Base-by-base conservation (phyloP, 2,113 vertebrate species). In the Hipposideros armiger region DNA sequence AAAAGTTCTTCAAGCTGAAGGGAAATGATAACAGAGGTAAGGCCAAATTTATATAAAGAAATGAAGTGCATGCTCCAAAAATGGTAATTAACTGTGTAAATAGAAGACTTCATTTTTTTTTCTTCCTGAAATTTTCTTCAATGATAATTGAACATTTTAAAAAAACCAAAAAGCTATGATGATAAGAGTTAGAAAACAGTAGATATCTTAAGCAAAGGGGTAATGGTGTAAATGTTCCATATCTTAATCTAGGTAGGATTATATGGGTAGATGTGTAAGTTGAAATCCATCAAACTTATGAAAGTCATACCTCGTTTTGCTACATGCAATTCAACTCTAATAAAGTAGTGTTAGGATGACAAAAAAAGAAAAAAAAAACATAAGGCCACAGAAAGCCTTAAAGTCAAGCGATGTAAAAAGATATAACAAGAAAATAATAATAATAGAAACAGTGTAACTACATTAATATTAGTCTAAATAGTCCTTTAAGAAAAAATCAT, bases 51-150 rank as follows among this genome's bases (percentile, higher is more conserved):
- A 58, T 20, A 52, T 20, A 72, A 84, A 88, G 40, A 3, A 87
- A 67, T 47, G 1, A 45, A 72, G 28, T 74, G 9, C 47, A 45
- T 74, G 9, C 47, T 36, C 15, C 47, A 36, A 88, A 52, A 42
- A 72, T 62, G 7, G 22, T 42, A 72, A 70, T 36, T 86, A 74
- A 40, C 52, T 28, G 14, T 22, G 9, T 28, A 85, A 91, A 52
- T 78, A 78, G 72, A 28, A 83, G 11, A 84, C 13, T 62, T 74
- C 32, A 7, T 4, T 80, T 11, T 50, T 50, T 88, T 84, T 87
- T 60, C 82, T 58, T 80, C 76, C 64, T 45, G 20, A 93, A 87
- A 64, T 72, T 90, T 56, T 96, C 26, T 83, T 78, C 84, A 78
- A 72, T 36, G 14, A 62, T 11, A 64, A 72, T 24, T 87, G 14